Base-by-base conservation (phyloP, 2,113 vertebrate species). In the Sminthopsis crassicaudata region DNA sequence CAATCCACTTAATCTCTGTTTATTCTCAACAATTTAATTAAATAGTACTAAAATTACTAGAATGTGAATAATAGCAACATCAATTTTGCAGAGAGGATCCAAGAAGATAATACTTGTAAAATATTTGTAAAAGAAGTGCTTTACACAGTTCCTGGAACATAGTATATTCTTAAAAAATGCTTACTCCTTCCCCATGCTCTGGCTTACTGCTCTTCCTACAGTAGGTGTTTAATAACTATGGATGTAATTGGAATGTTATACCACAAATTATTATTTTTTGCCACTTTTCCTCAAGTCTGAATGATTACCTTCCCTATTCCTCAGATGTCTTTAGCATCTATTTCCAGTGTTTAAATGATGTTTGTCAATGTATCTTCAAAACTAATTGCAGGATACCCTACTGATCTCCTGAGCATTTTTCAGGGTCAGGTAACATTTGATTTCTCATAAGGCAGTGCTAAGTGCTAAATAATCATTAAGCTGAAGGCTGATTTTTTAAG, bases 281-380 rank as follows among this genome's bases (percentile, higher is more conserved):
- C 67, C 67, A 84, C 19, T 84, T 97, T 98, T 98, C 91, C 95
- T 97, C 94, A n/a, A 93, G 96, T 90, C 26, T 96, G 92, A 96
- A 94, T 95, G 26, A 95, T 46, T 92, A 2, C 1, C 27, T 96
- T 97, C 97, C 95, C 93, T 98, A 92, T 96, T 92, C 89, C 97
- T 98, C 92, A 98, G 94, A 96, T 97, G 97, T 97, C n/a, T 84
- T 84, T 84, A 42, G 54, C 54, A 90, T 67, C 94, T 95, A 88
- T 95, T 94, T 94, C 0, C 30, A 95, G 89, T 36, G 46, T 97
- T 84, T 92, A 25, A 92, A 97, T 96, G 67, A 42, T 84, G 91
- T n/a, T 96, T 97, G 97, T 95, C 95, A 97, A 93, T 94, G 97
- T 95, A 97, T 96, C 88, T 97, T 98, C 97, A 76, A 89, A 97